Conservation (phyloP, 2,888 invertebrate species). For the Drosophila demipolita region DNA sequence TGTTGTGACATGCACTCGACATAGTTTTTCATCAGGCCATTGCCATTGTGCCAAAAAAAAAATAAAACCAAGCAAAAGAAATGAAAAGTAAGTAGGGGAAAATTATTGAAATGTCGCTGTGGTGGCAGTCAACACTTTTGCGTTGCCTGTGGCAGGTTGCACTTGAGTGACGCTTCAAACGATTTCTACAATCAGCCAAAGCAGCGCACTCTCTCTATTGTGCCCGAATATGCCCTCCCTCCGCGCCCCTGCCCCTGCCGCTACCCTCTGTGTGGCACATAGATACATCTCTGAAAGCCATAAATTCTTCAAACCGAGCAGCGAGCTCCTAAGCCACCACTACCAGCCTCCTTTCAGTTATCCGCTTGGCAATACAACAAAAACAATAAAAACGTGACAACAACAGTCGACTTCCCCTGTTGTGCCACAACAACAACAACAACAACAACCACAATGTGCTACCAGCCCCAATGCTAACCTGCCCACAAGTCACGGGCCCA, state of each 20-base stretch:
- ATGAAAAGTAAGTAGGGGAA: slow-evolving; percentile 11
- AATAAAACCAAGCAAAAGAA: background rate
- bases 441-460: slow-evolving; percentile 7
- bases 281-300: slow-evolving; percentile 81
- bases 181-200: slow-evolving; percentile 4
- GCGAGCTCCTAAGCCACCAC: slow-evolving; percentile 67
- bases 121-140: slow-evolving; percentile 64
- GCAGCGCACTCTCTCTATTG: slow-evolving; percentile 20
- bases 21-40: slow-evolving; percentile 50
- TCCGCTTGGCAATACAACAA: slow-evolving; percentile 76
- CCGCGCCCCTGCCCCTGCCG: background rate
- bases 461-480: slow-evolving; percentile 48
- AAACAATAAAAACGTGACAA: slow-evolving; percentile 77
- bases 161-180: slow-evolving; percentile 39
- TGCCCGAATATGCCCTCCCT: slow-evolving; percentile 10
- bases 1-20: slow-evolving; percentile 67
- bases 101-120: slow-evolving; percentile 49
- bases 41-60: slow-evolving; percentile 39
- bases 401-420: slow-evolving; percentile 24
- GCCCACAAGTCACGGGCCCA: slow-evolving; percentile 70
- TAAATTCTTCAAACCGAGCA: slow-evolving; percentile 80
- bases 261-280: slow-evolving; percentile 37
- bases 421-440: slow-evolving; percentile 72
- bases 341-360: slow-evolving; percentile 29
- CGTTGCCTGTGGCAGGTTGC: slow-evolving; percentile 42